A percentile compares a stretch with the other conserved stretches of the same genome.
Conservation (phyloP, 2,797 vertebrate genomes). For the Scomberomorus guttatus region DNA sequence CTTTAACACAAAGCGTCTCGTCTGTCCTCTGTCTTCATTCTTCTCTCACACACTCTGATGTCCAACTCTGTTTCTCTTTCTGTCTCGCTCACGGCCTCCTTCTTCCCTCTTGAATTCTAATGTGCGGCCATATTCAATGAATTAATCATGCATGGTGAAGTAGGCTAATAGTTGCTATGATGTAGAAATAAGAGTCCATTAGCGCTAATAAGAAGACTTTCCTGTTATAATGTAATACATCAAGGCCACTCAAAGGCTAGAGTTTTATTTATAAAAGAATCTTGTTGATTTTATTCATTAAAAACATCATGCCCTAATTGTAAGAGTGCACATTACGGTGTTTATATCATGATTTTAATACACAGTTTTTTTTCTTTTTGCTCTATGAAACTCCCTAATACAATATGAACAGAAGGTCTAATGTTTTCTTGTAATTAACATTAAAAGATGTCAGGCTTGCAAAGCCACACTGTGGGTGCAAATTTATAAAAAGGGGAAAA, state of each 20-base stretch:
- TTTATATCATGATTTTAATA: neutral
- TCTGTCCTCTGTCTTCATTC: slow-evolving; percentile 20
- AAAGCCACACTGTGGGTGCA: neutral
- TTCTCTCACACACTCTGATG: slow-evolving; percentile 27
- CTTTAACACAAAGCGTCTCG: slow-evolving; percentile 27
- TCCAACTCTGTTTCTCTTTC: slow-evolving; percentile 8
- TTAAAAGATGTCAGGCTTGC: neutral
- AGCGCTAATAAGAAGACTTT: slow-evolving; percentile 65
- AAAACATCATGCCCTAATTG: neutral
- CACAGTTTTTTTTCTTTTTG: neutral
- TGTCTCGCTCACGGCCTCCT: slow-evolving; percentile 4
- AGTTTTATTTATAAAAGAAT: slow-evolving; percentile 46
- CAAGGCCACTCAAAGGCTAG: slow-evolving; percentile 41
- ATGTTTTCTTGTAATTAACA: neutral
- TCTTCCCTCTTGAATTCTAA: slow-evolving; percentile 51
- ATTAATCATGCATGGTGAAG: slow-evolving; percentile 75
- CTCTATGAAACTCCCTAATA: neutral
- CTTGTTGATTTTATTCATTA: slow-evolving; percentile 14
- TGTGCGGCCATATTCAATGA: slow-evolving; percentile 55
- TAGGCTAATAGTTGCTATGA: slow-evolving; percentile 72
- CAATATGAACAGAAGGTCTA: neutral
- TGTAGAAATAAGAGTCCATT: slow-evolving; percentile 80
- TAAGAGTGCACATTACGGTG: neutral
- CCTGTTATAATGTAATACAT: slow-evolving; percentile 58
- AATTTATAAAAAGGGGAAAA: neutral